Evolutionary conservation across 2,888 invertebrate species (phyloP), one percentile per base, ranked within the genome.

Genomic region (Rhorus exstirpatorius): DNA sequence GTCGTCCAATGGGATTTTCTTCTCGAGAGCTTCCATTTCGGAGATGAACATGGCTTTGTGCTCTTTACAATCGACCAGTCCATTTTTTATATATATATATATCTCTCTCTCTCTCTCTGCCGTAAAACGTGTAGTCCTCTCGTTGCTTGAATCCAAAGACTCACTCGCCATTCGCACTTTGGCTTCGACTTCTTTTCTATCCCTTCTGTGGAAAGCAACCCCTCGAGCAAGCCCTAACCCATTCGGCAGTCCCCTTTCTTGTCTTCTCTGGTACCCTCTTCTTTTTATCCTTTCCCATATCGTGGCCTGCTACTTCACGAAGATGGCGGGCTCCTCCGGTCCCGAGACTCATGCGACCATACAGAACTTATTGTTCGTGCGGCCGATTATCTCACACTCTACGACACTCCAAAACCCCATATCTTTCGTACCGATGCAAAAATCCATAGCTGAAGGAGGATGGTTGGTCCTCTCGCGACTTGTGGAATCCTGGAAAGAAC

Each of bases 361-460:
- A n/a, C n/a, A 67, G 77, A 84, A 86, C 87, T 88, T 86, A 86
- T 86, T 88, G 88, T 88, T 86, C 85, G 85, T 76, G 77, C 83
- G 84, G 79, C 86, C 86, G 88, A 88, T 88, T 88, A 88, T 87
- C 87, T 87, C 85, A 85, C 86, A 78, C 85, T 60, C 84, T 51
- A 77, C 81, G 14, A 21, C 35, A 46, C 26, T 53, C 35, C 63
- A 12, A 17, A 44, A 12, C 53, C 67, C 35, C 4, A n/a, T n/a
- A n/a, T n/a, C 49, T 65, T 1, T 55, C 72, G 46, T 46, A 70
- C 68, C 72, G 31, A 74, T 58, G 38, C 12, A 71, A 81, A 83
- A 83, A 81, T 76, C 79, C 75, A 76, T 26, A 46, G 75, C 78
- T 81, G 71, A 14, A 67, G 58, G 65, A 8, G 53, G 58, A 12